phyloP scores from a whole-genome alignment of 2,888 invertebrate genomes.

The Poecilus cupreus region DNA sequence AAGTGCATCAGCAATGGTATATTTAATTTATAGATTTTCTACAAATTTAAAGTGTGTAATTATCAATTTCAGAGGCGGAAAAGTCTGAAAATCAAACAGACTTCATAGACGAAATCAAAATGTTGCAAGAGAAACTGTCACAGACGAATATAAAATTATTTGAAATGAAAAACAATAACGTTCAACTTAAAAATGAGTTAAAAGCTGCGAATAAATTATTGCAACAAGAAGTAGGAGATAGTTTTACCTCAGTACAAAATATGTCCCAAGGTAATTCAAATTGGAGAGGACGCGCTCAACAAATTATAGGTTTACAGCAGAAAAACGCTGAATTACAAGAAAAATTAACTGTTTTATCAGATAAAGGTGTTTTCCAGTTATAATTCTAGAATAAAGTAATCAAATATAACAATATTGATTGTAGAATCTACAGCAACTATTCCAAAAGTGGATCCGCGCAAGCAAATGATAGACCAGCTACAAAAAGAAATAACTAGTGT shows the following conservation, averaged over 20 bases:
- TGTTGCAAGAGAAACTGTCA: slow-evolving; percentile 78
- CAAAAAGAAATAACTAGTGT: slow-evolving; percentile 77
- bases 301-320: slow-evolving; percentile 81
- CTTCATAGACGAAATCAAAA: slow-evolving; percentile 76
- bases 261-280: slow-evolving; percentile 76
- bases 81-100: slow-evolving; percentile 62
- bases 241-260: slow-evolving; percentile 78
- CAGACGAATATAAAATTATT: slow-evolving; percentile 78
- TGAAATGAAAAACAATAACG: slow-evolving; percentile 81
- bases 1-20: neutral
- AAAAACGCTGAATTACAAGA: slow-evolving; percentile 81
- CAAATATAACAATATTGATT: neutral
- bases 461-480: slow-evolving; percentile 73
- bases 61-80: neutral
- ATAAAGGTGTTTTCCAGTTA: neutral
- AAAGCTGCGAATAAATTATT: slow-evolving; percentile 83
- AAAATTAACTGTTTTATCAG: slow-evolving; percentile 72
- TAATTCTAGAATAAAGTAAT: slow-evolving; percentile 5
- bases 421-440: slow-evolving; percentile 68
- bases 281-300: slow-evolving; percentile 88
- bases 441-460: slow-evolving; percentile 59
- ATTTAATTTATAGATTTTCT: neutral
- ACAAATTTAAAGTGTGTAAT: slow-evolving; percentile 26
- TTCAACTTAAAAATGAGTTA: slow-evolving; percentile 82
- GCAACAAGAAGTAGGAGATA: slow-evolving; percentile 85